Base-by-base conservation (phyloP, 2,888 invertebrate species). In the Hirtodrosophila cameraria region DNA sequence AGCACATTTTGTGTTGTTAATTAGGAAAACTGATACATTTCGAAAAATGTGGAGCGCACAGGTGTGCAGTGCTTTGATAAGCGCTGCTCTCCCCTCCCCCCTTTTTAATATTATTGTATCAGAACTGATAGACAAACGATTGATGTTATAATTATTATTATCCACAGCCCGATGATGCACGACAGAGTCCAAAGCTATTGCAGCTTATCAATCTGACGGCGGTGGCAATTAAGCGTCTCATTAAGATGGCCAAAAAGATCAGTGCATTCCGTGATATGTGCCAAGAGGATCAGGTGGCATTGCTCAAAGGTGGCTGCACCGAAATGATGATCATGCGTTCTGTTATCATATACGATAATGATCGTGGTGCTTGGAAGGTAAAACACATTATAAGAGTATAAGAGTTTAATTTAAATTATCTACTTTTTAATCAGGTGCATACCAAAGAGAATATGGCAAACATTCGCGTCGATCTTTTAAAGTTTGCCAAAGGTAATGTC, bases 281-380 rank as follows among this genome's bases (percentile, higher is more conserved):
- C 88, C 97, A 98, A 87, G 97, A 97, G 80, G 98, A 99, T 90
- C 98, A 99, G 92, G 94, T 97, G 48, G 94, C 94, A 13, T 70
- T 91, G 31, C 78, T 91, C 3, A 91, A 91, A 85, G 97, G 98
- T 0, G 97, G 98, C 1, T 97, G 97, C 88, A 97, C 97, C 41
- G 99, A 99, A 91, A 96, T 99, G 94, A 95, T 99, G 94, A 95
- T 99, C 57, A 93, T 99, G 46, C 93, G 98, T 9, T 97, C 98
- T 71, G 97, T 97, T 0, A 95, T 97, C 92, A 96, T 96, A 39
- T 99, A 97, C 88, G 97, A 98, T 88, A 84, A 88, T 35, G 96
- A 96, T 75, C 94, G 95, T 75, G 95, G 97, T 85, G 95, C 95
- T 43, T 99, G 99, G 99, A 95, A 95, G 92, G 97, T 96, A 88